Evolutionary conservation across 2,888 invertebrate genomes (phyloP), one percentile per base, ranked within the genome.

Genomic region (Lasioglossum calceatum): DNA sequence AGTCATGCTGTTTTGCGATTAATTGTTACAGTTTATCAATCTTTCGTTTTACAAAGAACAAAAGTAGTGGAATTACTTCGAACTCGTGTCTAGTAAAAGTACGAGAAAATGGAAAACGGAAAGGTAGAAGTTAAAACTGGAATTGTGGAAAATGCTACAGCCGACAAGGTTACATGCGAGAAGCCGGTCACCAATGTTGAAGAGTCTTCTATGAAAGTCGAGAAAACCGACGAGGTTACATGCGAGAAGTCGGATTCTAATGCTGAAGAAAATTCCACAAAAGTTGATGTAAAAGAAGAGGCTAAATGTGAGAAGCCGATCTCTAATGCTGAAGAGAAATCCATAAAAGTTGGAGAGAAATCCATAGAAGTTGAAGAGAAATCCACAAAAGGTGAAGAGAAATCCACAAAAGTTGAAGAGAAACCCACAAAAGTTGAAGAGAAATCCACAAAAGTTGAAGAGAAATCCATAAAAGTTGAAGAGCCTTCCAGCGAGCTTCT

Each of bases 71-170:
- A 27, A 50, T 67, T n/a, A 7, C 32, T 58, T 42, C 4, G 58
- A 32, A 32, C 14, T 27, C 39, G 14, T 39, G 16, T 7, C 0
- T 0, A 39, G 14, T 39, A 16, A 32, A 16, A 27, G 72, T 12
- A 27, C 2, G 16, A 14, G 3, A 78, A 71, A 61, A 93, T 93
- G 92, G 94, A 92, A 50, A 94, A 93, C 85, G 93, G 90, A 12
- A 84, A 92, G 64, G 88, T 89, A 47, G 86, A 88, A 23, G 70
- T 77, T 16, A 89, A 87, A 73, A 44, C 58, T 36, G 91, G 88
- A 50, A 80, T 78, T 32, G 64, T n/a, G 44, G 73, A 70, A 5
- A 88, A 89, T 70, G 85, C 77, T 7, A 44, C 67, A 10, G 50
- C 61, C 27, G 76, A 36, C 7, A 90, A 92, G 89, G 90, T 91